These are phyloP conservation scores for Thunnus albacares DNA, from an alignment of 2,797 vertebrate genomes.

Conservation along the genomic window DNA sequence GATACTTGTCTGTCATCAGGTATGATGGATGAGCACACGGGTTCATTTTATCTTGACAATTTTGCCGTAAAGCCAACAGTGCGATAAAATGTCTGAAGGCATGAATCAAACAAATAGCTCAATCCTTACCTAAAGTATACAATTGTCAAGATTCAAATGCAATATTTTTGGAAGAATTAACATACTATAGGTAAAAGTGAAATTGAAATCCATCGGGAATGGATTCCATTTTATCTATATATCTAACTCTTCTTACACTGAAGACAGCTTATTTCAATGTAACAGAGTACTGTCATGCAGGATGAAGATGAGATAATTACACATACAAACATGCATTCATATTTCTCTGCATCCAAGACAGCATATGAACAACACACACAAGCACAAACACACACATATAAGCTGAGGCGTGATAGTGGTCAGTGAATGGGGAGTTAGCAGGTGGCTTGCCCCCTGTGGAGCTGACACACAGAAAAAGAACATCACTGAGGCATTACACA, in stretches of 20 bases:
- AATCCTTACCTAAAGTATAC: neutral
- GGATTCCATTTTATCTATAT: slow-evolving; percentile 1
- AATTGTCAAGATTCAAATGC: neutral
- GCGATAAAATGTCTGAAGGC: slow-evolving; percentile 46
- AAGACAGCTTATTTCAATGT: neutral
- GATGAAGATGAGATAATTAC: neutral
- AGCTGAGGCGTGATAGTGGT: slow-evolving; percentile 43
- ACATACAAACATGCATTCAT: neutral
- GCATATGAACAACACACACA: slow-evolving; percentile 7
- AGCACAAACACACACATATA: neutral
- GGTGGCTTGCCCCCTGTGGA: slow-evolving; percentile 55
- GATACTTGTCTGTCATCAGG: slow-evolving; percentile 56
- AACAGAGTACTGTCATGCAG: neutral
- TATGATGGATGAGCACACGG: slow-evolving; percentile 65
- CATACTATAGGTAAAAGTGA: neutral
- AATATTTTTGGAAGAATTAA: slow-evolving; percentile 3
- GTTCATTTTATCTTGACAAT: slow-evolving; percentile 55
- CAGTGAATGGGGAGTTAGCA: slow-evolving; percentile 47
- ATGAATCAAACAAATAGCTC: slow-evolving; percentile 43
- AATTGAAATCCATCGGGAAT: slow-evolving; percentile 11
- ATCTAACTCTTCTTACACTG: neutral
- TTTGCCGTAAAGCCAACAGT: slow-evolving; percentile 30
- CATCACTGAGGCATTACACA: slow-evolving; percentile 13
- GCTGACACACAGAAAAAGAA: slow-evolving; percentile 61
- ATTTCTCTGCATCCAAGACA: slow-evolving; percentile 1